A percentile compares a stretch with the other conserved stretches of the same genome.
These are phyloP conservation scores for Philereme transversata DNA, from an alignment of 2,888 invertebrate genomes.

Conservation along the genomic window DNA sequence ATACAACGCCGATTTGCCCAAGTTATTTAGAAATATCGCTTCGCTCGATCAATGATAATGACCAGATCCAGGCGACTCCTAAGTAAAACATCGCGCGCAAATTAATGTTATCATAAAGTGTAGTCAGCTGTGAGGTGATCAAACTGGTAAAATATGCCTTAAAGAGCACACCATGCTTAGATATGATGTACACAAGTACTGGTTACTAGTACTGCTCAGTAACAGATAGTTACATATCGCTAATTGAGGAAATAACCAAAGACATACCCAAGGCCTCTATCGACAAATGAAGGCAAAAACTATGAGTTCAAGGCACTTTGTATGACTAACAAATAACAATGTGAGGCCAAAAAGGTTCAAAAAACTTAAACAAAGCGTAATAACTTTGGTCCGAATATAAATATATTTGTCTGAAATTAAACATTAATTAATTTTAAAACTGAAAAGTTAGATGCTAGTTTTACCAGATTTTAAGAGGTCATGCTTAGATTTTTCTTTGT, in stretches of 20 bases:
- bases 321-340: slow-evolving; percentile 56
- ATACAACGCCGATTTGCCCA: too few relatives aligned
- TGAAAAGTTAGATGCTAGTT: too few relatives aligned
- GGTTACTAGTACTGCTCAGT: slow-evolving; percentile 4
- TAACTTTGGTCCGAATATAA: slow-evolving; percentile 31
- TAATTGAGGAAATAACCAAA: slow-evolving; percentile 74
- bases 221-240: slow-evolving; percentile 43
- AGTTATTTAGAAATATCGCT: too few relatives aligned
- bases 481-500: too few relatives aligned
- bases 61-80: background rate
- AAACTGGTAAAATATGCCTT: too few relatives aligned
- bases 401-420: too few relatives aligned
- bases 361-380: slow-evolving; percentile 66
- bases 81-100: background rate
- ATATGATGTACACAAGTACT: slow-evolving; percentile 10
- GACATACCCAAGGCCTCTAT: slow-evolving; percentile 65
- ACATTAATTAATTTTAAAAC: too few relatives aligned
- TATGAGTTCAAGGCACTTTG: slow-evolving; percentile 67
- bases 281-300: slow-evolving; percentile 71
- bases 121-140: background rate
- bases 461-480: too few relatives aligned
- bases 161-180: background rate
- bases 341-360: slow-evolving; percentile 55
- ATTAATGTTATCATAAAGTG: too few relatives aligned
- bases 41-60: too few relatives aligned